These are phyloP conservation scores for Copsychus sechellarum DNA, from an alignment of 2,113 vertebrate species.

Conservation along the genomic window DNA sequence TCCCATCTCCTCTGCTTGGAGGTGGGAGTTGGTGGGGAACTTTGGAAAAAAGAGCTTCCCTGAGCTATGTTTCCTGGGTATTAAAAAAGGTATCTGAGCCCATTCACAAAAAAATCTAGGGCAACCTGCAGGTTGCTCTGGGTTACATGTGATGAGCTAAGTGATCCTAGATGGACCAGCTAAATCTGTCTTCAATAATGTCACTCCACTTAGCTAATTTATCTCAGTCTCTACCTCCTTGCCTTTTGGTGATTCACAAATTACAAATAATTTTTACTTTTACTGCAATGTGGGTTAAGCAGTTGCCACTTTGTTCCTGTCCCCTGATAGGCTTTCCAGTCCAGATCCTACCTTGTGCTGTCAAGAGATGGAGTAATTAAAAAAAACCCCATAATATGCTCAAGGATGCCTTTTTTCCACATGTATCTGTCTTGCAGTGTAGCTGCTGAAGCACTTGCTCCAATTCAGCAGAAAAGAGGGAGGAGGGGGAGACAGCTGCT, in stretches of 20 bases:
- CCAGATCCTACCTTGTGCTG: background rate
- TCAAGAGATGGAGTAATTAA: background rate
- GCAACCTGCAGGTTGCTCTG: background rate
- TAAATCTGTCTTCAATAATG: background rate
- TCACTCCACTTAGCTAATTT: background rate
- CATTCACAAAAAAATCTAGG: background rate
- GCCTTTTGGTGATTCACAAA: background rate
- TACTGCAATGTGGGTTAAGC: background rate
- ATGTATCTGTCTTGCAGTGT: background rate
- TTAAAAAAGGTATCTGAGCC: background rate
- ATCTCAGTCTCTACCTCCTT: background rate
- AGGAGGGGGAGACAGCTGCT: background rate
- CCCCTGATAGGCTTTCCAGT: background rate
- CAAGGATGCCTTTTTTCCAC: background rate
- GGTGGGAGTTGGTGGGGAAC: background rate
- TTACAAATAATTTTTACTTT: background rate
- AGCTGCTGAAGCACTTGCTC: background rate
- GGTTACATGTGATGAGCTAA: background rate
- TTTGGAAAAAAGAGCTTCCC: background rate
- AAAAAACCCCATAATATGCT: accelerated
- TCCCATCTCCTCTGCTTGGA: background rate
- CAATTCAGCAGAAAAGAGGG: background rate
- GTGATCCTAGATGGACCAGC: background rate
- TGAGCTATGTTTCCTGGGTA: background rate
- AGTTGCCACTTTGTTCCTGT: background rate